Conservation (phyloP, 2,888 invertebrate genomes). For the Tachina grossa region DNA sequence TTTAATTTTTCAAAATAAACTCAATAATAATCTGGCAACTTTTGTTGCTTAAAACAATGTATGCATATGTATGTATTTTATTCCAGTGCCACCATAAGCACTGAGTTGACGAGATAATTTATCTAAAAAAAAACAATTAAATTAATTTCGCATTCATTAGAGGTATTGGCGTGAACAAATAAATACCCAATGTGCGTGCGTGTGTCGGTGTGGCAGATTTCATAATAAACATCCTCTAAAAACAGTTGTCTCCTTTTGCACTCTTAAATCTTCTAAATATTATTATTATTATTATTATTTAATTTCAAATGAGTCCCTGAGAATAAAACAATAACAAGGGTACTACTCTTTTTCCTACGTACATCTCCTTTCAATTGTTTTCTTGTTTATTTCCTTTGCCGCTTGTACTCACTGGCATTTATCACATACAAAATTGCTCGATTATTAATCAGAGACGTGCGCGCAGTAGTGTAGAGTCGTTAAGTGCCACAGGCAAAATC, state of each 20-base stretch:
- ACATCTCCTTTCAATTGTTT: slow-evolving; percentile 31
- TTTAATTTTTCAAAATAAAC: background rate
- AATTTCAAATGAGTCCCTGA: slow-evolving; percentile 58
- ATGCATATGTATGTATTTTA: slow-evolving; percentile 5
- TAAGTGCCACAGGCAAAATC: slow-evolving; percentile 41
- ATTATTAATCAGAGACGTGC: slow-evolving; percentile 36
- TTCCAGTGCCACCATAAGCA: slow-evolving; percentile 17
- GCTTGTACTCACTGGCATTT: slow-evolving; percentile 34
- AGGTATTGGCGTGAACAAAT: slow-evolving; percentile 33
- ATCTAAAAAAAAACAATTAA: slow-evolving; percentile 70
- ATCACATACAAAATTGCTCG: slow-evolving; percentile 41
- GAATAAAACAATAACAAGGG: slow-evolving; percentile 57
- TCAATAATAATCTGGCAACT: slow-evolving; percentile 6
- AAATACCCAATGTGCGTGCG: background rate
- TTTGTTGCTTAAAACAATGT: background rate
- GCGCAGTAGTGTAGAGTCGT: slow-evolving; percentile 14
- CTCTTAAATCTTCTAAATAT: slow-evolving; percentile 49
- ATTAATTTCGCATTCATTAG: slow-evolving; percentile 60
- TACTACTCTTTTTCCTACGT: slow-evolving; percentile 34
- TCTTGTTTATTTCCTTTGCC: slow-evolving; percentile 60
- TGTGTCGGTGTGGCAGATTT: slow-evolving; percentile 49
- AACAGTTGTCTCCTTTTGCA: slow-evolving; percentile 65
- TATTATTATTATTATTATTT: slow-evolving; percentile 15
- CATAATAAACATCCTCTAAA: slow-evolving; percentile 62
- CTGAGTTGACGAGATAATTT: slow-evolving; percentile 71